Conservation (phyloP, 1,140 invertebrate genomes). For the Epicauta chinensis region DNA sequence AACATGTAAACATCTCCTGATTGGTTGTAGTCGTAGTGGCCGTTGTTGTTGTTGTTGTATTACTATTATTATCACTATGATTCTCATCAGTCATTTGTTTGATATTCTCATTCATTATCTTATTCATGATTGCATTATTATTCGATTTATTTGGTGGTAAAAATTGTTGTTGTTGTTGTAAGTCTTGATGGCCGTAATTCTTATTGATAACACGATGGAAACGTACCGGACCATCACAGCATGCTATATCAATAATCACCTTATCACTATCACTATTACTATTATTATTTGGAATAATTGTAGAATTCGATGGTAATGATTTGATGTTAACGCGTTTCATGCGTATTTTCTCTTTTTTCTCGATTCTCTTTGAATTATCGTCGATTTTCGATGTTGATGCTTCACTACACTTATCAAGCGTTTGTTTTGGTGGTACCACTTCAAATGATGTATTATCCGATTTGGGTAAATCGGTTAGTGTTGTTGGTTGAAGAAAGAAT, state of each 20-base stretch:
- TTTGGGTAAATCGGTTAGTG: conserved; percentile 22
- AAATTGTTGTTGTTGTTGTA: conserved; percentile 31
- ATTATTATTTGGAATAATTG: conserved; percentile 3
- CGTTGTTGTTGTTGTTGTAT: no score
- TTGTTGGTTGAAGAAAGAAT: conserved; percentile 20
- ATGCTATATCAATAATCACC: conserved; percentile 73
- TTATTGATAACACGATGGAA: conserved; percentile 74
- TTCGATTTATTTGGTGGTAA: conserved; percentile 10
- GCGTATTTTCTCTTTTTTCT: conserved; percentile 31
- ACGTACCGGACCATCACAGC: conserved; percentile 78
- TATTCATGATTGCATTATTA: conserved; percentile 43
- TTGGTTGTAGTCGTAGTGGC: no score
- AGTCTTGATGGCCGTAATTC: conserved; percentile 63
- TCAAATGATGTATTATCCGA: conserved; percentile 34
- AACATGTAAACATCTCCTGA: conserved; percentile 56
- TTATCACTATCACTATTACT: conserved; percentile 36
- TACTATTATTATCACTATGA: conserved; percentile 26
- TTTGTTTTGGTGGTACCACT: no score
- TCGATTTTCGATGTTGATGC: conserved; percentile 43
- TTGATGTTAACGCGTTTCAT: conserved; percentile 17
- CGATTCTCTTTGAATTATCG: conserved; percentile 27
- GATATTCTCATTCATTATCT: conserved; percentile 45
- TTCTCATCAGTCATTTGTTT: conserved; percentile 37
- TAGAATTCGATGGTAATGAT: no score
- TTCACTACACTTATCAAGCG: neutral